Evolutionary conservation across 2,113 vertebrate species (phyloP).

Genomic region (Ardeotis arabs): DNA sequence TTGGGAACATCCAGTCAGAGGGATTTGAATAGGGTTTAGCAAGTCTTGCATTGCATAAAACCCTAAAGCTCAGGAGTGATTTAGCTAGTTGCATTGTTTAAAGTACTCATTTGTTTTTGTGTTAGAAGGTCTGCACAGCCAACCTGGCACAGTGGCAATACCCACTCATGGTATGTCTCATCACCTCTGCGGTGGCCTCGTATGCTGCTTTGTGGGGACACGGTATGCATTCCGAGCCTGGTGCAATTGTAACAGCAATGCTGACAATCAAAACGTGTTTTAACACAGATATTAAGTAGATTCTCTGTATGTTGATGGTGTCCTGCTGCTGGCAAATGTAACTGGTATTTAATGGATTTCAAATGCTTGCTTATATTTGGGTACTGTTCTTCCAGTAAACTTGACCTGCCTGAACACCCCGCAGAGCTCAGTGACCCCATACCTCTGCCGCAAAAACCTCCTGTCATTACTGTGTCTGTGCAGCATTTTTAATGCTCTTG

Average conservation of each 20-base stretch:
- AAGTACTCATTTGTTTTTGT: accelerated
- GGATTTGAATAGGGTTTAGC: accelerated
- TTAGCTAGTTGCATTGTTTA: background rate
- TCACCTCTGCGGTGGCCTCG: background rate
- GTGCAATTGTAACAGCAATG: no score
- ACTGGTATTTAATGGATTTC: background rate
- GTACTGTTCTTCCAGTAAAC: background rate
- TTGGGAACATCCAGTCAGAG: background rate
- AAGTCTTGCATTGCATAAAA: background rate
- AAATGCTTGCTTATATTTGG: background rate
- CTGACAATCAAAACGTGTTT: background rate
- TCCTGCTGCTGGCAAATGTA: background rate
- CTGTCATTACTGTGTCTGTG: background rate
- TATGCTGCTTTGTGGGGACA: accelerated
- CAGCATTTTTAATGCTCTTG: background rate
- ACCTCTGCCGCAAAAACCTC: background rate
- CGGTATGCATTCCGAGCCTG: background rate
- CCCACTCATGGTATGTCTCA: accelerated
- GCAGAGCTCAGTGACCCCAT: background rate
- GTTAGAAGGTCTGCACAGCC: background rate
- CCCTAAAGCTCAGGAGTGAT: background rate
- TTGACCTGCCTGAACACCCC: background rate
- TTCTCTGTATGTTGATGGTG: background rate
- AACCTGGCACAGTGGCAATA: accelerated
- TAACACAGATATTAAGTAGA: background rate